Conservation (phyloP, 2,888 invertebrate genomes). For the Steromphala cineraria region DNA sequence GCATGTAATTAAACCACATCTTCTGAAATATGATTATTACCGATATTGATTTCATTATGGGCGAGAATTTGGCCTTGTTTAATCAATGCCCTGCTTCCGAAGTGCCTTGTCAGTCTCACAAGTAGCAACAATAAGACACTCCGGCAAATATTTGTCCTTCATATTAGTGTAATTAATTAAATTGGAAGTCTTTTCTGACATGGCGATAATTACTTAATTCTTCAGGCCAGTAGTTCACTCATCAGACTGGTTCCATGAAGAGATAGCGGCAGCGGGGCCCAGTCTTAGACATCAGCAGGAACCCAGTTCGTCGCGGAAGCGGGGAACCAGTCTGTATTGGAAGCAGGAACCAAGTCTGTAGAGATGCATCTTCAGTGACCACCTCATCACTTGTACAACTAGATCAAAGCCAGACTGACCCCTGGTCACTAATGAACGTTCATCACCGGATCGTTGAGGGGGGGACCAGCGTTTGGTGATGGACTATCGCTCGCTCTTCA, state of each 20-base stretch:
- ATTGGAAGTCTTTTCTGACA: slow-evolving; percentile 29
- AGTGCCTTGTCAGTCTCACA: slow-evolving; percentile 20
- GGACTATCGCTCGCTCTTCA: too few relatives aligned
- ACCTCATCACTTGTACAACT: background rate
- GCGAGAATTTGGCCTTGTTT: slow-evolving; percentile 19
- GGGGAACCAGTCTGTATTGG: background rate
- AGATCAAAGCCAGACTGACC: background rate
- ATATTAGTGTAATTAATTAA: slow-evolving; percentile 33
- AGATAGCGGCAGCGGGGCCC: background rate
- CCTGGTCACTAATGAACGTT: background rate
- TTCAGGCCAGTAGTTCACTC: slow-evolving; percentile 11
- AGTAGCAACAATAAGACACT: slow-evolving; percentile 23
- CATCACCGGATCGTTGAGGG: background rate
- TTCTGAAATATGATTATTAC: slow-evolving; percentile 18
- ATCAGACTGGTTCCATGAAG: background rate
- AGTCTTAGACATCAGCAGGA: background rate
- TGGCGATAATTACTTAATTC: slow-evolving; percentile 29
- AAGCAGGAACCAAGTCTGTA: background rate
- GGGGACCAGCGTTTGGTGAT: background rate
- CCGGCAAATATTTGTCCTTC: slow-evolving; percentile 29
- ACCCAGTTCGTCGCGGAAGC: background rate
- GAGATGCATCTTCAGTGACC: background rate
- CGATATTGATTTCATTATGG: slow-evolving; percentile 21
- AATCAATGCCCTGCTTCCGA: slow-evolving; percentile 21
- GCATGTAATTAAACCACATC: slow-evolving; percentile 22